A percentile compares a stretch with the other conserved stretches of the same genome.
These are phyloP conservation scores for Hiodon alosoides DNA, from an alignment of 2,113 vertebrate species.

Conservation along the genomic window DNA sequence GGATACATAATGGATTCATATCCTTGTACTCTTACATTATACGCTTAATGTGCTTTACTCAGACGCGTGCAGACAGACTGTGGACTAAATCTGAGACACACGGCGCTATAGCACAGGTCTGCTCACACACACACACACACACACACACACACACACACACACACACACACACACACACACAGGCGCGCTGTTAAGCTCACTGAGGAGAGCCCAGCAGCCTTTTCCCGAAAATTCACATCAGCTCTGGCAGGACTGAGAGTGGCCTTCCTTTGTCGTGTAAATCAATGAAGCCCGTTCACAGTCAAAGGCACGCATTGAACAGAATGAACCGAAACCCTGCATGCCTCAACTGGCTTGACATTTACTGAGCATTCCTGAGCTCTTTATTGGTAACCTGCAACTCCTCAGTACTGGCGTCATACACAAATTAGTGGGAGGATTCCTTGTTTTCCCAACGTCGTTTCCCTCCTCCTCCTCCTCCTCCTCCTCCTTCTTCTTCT, in stretches of 20 bases:
- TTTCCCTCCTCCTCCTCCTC: not conserved
- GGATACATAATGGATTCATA: no score
- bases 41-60: not conserved
- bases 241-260: not conserved
- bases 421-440: constrained; percentile 6
- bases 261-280: not conserved
- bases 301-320: constrained; percentile 11
- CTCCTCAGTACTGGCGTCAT: not conserved
- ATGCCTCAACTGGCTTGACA: constrained; percentile 29
- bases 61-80: not conserved
- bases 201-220: not conserved
- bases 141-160: no score
- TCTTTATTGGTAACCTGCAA: constrained; percentile 14
- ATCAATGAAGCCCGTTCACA: constrained; percentile 18
- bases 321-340: constrained; percentile 33
- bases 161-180: no score
- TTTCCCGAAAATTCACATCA: not conserved
- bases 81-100: no score
- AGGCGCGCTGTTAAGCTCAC: not conserved
- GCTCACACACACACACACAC: no score
- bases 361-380: constrained; percentile 19
- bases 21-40: not conserved
- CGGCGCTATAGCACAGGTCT: no score
- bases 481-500: not conserved
- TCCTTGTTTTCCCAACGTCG: not conserved